A percentile compares a stretch with the other conserved stretches of the same genome.
phyloP scores from a whole-genome alignment of 2,888 invertebrate species.

The Rhorus exstirpatorius region DNA sequence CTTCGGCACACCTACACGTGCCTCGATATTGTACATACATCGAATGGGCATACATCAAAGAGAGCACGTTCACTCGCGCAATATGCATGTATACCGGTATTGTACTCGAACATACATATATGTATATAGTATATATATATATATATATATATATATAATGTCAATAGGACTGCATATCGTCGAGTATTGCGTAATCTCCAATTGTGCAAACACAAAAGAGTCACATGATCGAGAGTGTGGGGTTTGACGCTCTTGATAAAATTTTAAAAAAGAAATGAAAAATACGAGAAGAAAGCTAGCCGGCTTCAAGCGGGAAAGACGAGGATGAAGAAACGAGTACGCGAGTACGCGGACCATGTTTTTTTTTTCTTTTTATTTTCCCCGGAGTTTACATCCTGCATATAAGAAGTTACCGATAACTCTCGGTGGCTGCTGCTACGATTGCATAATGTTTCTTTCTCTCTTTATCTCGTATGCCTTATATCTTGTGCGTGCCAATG shows the following conservation, averaged over 20 bases:
- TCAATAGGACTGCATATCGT: constrained; percentile 8
- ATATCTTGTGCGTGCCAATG: constrained; percentile 9
- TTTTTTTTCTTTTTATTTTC: constrained; percentile 18
- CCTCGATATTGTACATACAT: neutral
- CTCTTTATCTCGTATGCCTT: neutral
- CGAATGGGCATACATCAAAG: constrained; percentile 39
- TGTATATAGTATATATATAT: neutral
- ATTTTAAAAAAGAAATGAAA: constrained; percentile 9
- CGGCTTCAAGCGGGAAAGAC: constrained; percentile 11
- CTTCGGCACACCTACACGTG: constrained; percentile 26
- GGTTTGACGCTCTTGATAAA: constrained; percentile 1
- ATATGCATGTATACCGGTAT: constrained; percentile 23
- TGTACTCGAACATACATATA: neutral
- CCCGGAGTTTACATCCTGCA: constrained; percentile 25
- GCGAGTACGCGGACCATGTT: constrained; percentile 16
- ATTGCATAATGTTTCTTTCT: constrained; percentile 44
- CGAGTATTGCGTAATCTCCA: constrained; percentile 40
- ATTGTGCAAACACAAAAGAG: constrained; percentile 48
- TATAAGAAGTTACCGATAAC: constrained; percentile 48
- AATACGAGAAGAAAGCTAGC: no score
- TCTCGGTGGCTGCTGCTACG: constrained; percentile 37
- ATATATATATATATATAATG: neutral
- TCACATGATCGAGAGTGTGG: neutral
- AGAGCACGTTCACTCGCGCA: neutral
- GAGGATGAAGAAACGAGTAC: constrained; percentile 15